These are phyloP conservation scores for Heliconius himera DNA, from an alignment of 1,140 invertebrate species.

Conservation along the genomic window DNA sequence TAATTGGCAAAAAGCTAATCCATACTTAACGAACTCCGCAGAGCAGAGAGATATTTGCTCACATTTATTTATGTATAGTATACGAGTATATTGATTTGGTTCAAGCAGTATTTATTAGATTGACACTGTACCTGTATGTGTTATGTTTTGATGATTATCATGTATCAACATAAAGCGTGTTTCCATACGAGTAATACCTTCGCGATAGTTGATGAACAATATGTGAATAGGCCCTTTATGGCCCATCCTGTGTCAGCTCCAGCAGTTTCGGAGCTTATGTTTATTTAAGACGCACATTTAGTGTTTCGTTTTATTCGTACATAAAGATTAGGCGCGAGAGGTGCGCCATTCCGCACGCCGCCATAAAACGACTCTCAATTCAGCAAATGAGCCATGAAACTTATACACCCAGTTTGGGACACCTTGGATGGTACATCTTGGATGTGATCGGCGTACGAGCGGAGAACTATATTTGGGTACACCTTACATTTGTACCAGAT, in stretches of 20 bases:
- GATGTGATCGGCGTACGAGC: not conserved
- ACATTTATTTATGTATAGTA: no score
- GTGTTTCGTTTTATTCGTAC: conserved; percentile 61
- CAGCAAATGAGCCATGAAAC: conserved; percentile 64
- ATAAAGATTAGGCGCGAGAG: conserved; percentile 69
- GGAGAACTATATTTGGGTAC: not conserved
- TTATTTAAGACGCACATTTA: conserved; percentile 63
- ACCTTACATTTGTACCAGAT: no score
- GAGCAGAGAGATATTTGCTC: not conserved
- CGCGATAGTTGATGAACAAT: conserved; percentile 18
- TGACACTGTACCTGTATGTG: no score
- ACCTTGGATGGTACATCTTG: not conserved
- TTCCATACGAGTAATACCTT: not conserved
- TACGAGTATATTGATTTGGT: no score
- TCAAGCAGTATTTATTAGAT: no score
- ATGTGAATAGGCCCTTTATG: conserved; percentile 30
- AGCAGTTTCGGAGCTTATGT: conserved; percentile 31
- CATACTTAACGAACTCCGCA: conserved; percentile 6
- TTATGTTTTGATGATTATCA: no score
- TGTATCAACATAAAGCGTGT: not conserved
- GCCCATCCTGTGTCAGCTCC: conserved; percentile 32
- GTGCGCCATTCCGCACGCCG: conserved; percentile 46
- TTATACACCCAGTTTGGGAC: conserved; percentile 19
- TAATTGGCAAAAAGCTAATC: conserved; percentile 12
- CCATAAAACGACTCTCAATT: conserved; percentile 64